phyloP scores from a whole-genome alignment of 2,888 invertebrate genomes.

The Brenthis ino region DNA sequence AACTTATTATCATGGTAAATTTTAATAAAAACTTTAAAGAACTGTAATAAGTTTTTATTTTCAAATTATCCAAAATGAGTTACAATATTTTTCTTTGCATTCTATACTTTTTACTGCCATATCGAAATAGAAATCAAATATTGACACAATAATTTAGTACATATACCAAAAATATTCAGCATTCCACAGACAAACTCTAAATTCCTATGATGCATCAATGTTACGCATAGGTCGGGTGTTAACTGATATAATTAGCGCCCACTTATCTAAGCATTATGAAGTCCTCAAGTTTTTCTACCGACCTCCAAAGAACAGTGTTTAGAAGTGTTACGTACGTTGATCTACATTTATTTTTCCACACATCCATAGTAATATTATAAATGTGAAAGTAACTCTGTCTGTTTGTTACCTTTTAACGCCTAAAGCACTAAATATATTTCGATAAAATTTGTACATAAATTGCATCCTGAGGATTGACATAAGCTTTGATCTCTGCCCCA shows the following conservation, averaged over 20 bases:
- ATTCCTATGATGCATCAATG: neutral
- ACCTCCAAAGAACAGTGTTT: neutral
- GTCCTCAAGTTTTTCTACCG: slow-evolving; percentile 25
- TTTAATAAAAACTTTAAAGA: no score
- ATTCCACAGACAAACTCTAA: slow-evolving; percentile 12
- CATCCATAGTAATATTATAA: no score
- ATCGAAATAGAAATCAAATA: neutral
- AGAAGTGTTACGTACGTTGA: neutral
- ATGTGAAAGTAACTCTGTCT: no score
- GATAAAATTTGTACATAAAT: no score
- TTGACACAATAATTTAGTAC: neutral
- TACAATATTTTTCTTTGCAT: no score
- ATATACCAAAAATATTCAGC: slow-evolving; percentile 2
- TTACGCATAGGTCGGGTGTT: slow-evolving; percentile 22
- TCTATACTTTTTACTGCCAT: neutral
- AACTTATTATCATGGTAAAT: no score
- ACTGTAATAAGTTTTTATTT: no score
- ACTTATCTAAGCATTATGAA: slow-evolving; percentile 37
- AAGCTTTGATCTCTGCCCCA: neutral
- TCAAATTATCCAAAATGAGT: no score
- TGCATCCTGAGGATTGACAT: no score
- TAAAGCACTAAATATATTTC: no score
- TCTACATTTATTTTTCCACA: no score
- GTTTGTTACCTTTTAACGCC: no score
- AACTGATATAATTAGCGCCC: slow-evolving; percentile 39